A percentile compares a stretch with the other conserved stretches of the same genome.
phyloP scores from a whole-genome alignment of 2,797 vertebrate species.

The Peromyscus eremicus region DNA sequence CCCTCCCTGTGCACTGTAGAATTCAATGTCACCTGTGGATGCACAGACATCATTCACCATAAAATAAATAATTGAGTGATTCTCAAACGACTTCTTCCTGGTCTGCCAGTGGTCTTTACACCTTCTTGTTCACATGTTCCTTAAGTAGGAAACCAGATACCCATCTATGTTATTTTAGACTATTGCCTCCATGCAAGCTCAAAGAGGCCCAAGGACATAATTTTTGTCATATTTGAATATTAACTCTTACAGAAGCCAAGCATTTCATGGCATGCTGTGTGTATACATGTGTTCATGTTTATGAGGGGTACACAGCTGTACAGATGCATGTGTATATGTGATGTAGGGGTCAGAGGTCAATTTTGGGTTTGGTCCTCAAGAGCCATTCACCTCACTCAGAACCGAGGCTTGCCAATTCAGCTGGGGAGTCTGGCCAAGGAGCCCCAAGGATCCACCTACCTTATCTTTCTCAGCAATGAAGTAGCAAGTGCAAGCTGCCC shows the following conservation, averaged over 20 bases:
- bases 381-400: not conserved
- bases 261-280: not conserved
- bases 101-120: not conserved
- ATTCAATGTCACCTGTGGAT: fast-evolving
- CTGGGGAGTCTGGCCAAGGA: too few species aligned
- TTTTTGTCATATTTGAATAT: conserved; percentile 22
- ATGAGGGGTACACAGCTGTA: not conserved
- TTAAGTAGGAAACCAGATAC: not conserved
- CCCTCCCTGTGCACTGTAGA: not conserved
- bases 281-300: not conserved
- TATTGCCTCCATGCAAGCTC: conserved; percentile 6
- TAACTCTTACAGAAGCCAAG: not conserved
- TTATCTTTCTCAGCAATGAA: not conserved
- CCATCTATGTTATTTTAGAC: not conserved
- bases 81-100: not conserved
- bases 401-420: not conserved
- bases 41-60: not conserved
- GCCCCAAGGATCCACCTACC: too few species aligned
- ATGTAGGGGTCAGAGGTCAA: too few species aligned
- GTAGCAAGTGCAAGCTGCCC: not conserved
- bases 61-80: not conserved
- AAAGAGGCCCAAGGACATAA: not conserved
- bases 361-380: not conserved
- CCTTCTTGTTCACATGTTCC: not conserved
- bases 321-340: not conserved